A percentile compares a stretch with the other conserved stretches of the same genome.
Evolutionary conservation across 1,140 invertebrate species (phyloP).

Genomic region (Heliconius hewitsoni): DNA sequence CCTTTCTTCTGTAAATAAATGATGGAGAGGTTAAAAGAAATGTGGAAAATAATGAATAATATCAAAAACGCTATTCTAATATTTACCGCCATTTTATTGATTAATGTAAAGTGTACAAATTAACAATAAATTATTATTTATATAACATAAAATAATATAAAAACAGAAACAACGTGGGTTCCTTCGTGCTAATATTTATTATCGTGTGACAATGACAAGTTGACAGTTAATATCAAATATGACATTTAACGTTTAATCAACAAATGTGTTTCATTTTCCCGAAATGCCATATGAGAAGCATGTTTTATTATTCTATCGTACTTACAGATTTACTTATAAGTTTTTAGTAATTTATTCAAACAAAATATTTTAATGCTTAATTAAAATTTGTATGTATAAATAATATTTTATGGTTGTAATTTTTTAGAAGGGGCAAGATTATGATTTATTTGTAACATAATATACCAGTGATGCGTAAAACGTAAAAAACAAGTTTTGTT

Average conservation of each 20-base stretch:
- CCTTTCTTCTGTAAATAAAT: conserved; percentile 74
- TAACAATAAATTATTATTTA: not conserved
- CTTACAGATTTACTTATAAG: no score
- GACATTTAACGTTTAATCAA: not conserved
- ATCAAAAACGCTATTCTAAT: not conserved
- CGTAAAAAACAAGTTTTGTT: conserved; percentile 50
- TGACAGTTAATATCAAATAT: not conserved
- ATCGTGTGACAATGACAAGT: not conserved
- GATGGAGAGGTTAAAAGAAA: conserved; percentile 11
- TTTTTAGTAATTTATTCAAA: no score
- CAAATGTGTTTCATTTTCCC: no score
- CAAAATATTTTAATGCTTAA: no score
- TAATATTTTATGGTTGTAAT: no score
- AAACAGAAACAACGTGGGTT: conserved; percentile 27
- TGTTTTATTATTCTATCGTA: no score
- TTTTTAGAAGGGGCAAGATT: no score
- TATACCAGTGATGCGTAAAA: conserved; percentile 35
- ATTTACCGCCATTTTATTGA: conserved; percentile 65
- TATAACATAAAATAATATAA: not conserved
- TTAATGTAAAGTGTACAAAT: not conserved
- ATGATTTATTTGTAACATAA: not conserved
- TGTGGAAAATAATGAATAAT: not conserved
- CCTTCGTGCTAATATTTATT: not conserved
- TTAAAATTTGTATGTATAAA: no score
- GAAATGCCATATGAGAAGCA: no score